phyloP scores from a whole-genome alignment of 2,888 invertebrate genomes.

The Mythimna vitellina region DNA sequence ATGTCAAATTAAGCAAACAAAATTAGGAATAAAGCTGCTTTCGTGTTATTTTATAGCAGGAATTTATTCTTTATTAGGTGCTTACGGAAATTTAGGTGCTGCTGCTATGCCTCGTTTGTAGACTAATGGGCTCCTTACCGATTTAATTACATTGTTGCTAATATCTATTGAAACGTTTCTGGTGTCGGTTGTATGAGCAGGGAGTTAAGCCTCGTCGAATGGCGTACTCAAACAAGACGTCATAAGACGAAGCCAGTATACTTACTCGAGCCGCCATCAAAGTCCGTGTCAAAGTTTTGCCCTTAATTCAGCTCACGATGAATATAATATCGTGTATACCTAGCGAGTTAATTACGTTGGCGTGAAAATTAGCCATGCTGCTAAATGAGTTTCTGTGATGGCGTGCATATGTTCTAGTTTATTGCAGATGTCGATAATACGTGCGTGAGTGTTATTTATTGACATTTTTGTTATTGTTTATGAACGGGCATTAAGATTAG shows the following conservation, averaged over 20 bases:
- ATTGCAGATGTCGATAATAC: conserved; percentile 50
- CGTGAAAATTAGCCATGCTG: conserved; percentile 74
- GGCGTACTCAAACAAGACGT: conserved; percentile 59
- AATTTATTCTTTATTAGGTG: conserved; percentile 50
- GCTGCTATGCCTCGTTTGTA: conserved; percentile 27
- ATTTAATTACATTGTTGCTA: conserved; percentile 31
- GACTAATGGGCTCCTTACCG: conserved; percentile 17
- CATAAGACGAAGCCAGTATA: conserved; percentile 67
- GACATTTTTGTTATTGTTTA: conserved; percentile 46
- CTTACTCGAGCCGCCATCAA: conserved; percentile 72
- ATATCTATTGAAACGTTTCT: conserved; percentile 27
- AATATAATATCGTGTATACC: conserved; percentile 79
- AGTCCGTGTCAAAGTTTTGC: conserved; percentile 76
- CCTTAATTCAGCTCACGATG: conserved; percentile 81
- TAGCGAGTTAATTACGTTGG: conserved; percentile 78
- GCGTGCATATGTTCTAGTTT: conserved; percentile 61
- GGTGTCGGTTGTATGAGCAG: conserved; percentile 14
- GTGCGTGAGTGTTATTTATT: conserved; percentile 49
- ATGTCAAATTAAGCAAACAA: conserved; percentile 60
- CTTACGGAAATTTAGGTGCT: conserved; percentile 36
- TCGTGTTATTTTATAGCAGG: conserved; percentile 53
- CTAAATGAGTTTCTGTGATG: conserved; percentile 72
- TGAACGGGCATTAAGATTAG: conserved; percentile 34
- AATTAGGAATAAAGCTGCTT: conserved; percentile 58
- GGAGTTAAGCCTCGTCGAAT: conserved; percentile 45